Evolutionary conservation across 2,888 invertebrate species (phyloP), one percentile per base, ranked within the genome.

Genomic region (Lepidocyrtoides sp.): DNA sequence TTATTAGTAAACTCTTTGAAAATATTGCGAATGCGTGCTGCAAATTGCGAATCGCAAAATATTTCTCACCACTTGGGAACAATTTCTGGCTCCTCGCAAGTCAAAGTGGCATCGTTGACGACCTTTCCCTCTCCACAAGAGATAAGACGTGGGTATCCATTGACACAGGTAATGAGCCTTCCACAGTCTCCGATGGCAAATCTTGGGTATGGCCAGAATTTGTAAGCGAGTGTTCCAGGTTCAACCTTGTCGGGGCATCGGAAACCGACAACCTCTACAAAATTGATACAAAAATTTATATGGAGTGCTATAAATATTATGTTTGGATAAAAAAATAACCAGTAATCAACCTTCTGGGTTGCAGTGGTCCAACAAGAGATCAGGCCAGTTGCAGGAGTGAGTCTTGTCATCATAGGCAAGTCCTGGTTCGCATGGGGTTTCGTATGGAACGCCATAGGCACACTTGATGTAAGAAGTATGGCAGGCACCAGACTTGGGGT

Each of bases 301-400:
- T 48, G 36, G 8, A 48, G 2, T 32, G 10, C 29, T n/a, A 81
- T 10, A 14, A 10, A 26, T 69, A n/a, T n/a, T n/a, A n/a, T n/a
- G n/a, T n/a, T n/a, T n/a, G n/a, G n/a, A n/a, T n/a, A n/a, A 3
- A 7, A 17, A 36, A 44, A 69, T 17, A 14, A n/a, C 10, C 10
- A 41, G 29, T 41, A 12, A n/a, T 20, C 20, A 95, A 98, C 98
- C 97, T 96, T 98, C 98, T 93, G 98, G 98, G 95, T 98, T 98
- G 95, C 98, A 98, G 41, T 96, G 97, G 88, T 98, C 98, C 92
- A 97, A 96, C 60, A 98, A 96, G 90, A 98, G 97, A 96, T 98
- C 98, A 7, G 98, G 98, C 98, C 98, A 98, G 95, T 98, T 98
- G 96, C 98, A 98, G 79, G 97, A 97, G 95, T 98, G 98, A 91